Conservation (phyloP, 2,888 invertebrate species). For the Euplexia lucipara region DNA sequence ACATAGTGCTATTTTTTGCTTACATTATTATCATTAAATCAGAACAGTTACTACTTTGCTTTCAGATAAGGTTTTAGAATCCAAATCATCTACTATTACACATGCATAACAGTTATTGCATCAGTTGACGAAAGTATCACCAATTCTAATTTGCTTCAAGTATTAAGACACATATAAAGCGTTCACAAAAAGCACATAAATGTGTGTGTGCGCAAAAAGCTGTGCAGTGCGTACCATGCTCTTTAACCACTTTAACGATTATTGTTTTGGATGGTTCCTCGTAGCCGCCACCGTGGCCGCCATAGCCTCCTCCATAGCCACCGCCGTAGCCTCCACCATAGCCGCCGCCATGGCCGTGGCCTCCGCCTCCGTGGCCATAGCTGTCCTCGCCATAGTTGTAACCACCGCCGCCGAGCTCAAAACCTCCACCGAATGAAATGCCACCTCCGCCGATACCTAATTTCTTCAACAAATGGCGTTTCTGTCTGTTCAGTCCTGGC, state of each 20-base stretch:
- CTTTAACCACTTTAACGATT: conserved; percentile 76
- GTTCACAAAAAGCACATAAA: conserved; percentile 30
- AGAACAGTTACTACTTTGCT: background rate
- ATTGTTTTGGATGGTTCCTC: conserved; percentile 75
- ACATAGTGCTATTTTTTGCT: background rate
- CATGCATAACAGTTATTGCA: background rate
- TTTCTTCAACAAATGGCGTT: conserved; percentile 74
- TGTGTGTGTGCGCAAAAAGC: conserved; percentile 52
- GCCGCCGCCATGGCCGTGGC: conserved; percentile 69
- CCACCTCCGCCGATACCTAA: conserved; percentile 67
- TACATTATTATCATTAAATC: too few species aligned
- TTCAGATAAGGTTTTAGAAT: too few species aligned
- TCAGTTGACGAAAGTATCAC: background rate
- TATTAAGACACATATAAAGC: conserved; percentile 8
- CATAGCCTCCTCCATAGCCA: conserved; percentile 53
- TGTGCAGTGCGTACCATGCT: conserved; percentile 67
- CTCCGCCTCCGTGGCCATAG: conserved; percentile 68
- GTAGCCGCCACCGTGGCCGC: conserved; percentile 66
- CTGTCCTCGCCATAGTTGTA: conserved; percentile 52
- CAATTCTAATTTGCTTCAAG: conserved; percentile 4
- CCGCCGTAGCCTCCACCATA: conserved; percentile 66
- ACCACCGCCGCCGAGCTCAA: conserved; percentile 55
- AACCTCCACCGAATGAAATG: conserved; percentile 66
- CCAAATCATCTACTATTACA: conserved; percentile 2
- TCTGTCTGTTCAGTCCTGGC: conserved; percentile 75